Conservation (phyloP, 92 coral and sea anemone species). For the Porites lobata region DNA sequence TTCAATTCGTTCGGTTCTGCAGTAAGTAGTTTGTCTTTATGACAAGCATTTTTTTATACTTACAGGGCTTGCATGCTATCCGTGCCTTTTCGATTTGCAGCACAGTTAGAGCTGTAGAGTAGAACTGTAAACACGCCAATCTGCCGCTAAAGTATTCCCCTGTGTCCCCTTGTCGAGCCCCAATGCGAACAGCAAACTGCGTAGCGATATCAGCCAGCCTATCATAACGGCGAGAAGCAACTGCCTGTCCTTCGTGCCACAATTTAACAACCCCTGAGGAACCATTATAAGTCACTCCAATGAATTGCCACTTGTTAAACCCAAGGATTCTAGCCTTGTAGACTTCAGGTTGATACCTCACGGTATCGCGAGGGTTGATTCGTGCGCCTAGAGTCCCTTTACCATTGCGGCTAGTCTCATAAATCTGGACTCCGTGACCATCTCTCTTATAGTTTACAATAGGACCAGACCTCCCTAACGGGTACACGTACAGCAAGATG, state of each 20-base stretch:
- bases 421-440: conserved; percentile 57
- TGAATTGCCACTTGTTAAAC: conserved; percentile 40
- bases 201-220: conserved; percentile 27
- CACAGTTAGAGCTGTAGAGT: conserved; percentile 30
- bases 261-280: conserved; percentile 16
- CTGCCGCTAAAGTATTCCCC: conserved; percentile 20
- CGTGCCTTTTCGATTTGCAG: conserved; percentile 32
- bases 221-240: conserved; percentile 1
- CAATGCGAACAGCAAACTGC: conserved; percentile 53
- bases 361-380: conserved; percentile 14
- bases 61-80: conserved; percentile 65
- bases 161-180: not conserved
- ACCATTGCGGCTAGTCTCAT: not conserved
- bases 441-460: conserved; percentile 54
- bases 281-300: conserved; percentile 35
- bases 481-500: conserved; percentile 49
- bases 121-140: conserved; percentile 53
- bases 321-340: not conserved
- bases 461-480: conserved; percentile 34
- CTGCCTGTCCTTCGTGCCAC: conserved; percentile 38
- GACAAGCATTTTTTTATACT: not conserved
- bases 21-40: not conserved
- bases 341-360: not conserved
- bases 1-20: not conserved
- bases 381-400: conserved; percentile 27